Conservation (phyloP, 2,113 vertebrate species). For the Chaetodon auriga region DNA sequence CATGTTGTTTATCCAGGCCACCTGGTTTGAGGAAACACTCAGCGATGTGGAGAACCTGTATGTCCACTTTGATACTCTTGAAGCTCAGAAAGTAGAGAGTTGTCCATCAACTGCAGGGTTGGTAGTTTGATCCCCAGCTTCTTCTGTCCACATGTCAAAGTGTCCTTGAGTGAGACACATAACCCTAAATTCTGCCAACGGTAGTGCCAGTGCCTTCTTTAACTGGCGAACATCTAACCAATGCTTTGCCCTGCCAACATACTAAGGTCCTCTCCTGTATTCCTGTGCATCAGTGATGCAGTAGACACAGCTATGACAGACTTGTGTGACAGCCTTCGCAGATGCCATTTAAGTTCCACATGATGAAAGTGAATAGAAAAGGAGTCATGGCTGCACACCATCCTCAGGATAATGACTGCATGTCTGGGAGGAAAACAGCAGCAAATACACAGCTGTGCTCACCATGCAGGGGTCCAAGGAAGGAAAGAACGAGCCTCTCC, state of each 20-base stretch:
- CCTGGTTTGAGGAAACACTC: not conserved
- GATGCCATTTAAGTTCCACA: not conserved
- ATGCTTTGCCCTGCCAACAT: not conserved
- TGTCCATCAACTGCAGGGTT: not conserved
- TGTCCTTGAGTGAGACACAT: not conserved
- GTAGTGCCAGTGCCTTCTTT: not conserved
- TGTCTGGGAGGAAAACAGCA: not conserved
- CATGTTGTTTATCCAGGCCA: not conserved
- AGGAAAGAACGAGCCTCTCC: not conserved
- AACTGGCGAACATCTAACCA: not conserved
- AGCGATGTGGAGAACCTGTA: not conserved
- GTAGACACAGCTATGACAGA: not conserved
- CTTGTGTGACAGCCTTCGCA: not conserved
- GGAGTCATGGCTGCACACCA: not conserved
- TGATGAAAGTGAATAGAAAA: not conserved
- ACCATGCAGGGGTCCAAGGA: not conserved
- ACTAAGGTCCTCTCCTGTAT: not conserved
- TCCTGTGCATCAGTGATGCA: no score
- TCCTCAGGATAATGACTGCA: not conserved
- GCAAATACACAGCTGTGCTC: not conserved
- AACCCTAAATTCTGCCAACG: not conserved
- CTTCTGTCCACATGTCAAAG: not conserved
- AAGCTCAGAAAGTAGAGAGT: not conserved
- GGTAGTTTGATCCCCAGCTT: not conserved
- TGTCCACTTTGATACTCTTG: not conserved